Conservation (phyloP, 2,113 vertebrate genomes). For the Columba janthina region DNA sequence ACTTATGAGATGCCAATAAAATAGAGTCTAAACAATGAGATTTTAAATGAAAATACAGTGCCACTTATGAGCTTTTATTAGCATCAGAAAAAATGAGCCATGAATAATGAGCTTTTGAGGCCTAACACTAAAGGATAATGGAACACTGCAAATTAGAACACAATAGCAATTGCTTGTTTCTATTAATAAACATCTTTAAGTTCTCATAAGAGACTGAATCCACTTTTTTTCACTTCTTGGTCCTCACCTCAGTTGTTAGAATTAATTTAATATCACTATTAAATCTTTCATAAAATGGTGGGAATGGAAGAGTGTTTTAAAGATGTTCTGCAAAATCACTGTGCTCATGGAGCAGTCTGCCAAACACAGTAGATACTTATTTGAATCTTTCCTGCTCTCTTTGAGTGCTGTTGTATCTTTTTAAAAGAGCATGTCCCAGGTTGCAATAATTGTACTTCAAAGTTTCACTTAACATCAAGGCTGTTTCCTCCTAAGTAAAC, state of each 20-base stretch:
- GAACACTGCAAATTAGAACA: neutral
- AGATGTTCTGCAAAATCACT: neutral
- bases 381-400: neutral
- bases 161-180: neutral
- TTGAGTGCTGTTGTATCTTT: neutral
- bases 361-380: neutral
- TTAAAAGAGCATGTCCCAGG: neutral
- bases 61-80: neutral
- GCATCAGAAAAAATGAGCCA: neutral
- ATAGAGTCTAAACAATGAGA: constrained; percentile 1
- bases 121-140: neutral
- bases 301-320: accelerated
- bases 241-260: neutral
- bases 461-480: neutral
- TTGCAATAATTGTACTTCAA: neutral
- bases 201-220: neutral
- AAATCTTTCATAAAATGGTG: neutral
- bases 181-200: neutral
- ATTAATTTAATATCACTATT: neutral
- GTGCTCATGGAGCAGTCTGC: accelerated
- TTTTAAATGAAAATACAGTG: constrained; percentile 48
- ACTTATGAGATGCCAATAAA: constrained; percentile 16
- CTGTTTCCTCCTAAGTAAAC: neutral
- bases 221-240: neutral
- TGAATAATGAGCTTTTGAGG: neutral